Evolutionary conservation across 2,797 vertebrate species (phyloP).

Genomic region (Melanotaenia nigrans): DNA sequence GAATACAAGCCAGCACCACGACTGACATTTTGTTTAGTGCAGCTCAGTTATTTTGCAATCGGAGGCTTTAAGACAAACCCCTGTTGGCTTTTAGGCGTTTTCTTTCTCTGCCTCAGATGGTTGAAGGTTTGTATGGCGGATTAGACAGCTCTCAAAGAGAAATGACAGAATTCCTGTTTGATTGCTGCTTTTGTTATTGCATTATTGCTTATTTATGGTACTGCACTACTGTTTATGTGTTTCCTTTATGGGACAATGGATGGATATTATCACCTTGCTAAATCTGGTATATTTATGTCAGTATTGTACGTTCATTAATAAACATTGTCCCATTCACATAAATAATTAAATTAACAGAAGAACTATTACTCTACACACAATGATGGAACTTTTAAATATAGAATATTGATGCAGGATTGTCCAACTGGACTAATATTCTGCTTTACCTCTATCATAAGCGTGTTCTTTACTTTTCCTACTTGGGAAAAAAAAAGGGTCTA

Average conservation of each 20-base stretch:
- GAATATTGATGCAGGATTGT: neutral
- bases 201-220: too few species aligned
- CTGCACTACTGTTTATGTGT: too few species aligned
- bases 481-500: neutral
- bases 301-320: too few species aligned
- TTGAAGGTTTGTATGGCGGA: neutral
- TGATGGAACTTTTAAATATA: neutral
- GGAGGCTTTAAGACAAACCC: neutral
- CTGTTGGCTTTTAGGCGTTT: slow-evolving; percentile 1
- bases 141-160: neutral
- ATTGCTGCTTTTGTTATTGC: too few species aligned
- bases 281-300: too few species aligned
- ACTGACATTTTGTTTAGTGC: slow-evolving; percentile 34
- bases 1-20: slow-evolving; percentile 25
- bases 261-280: too few species aligned
- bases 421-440: neutral
- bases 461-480: neutral
- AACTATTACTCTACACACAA: neutral
- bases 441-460: neutral
- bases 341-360: neutral
- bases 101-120: slow-evolving; percentile 1
- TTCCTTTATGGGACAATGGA: too few species aligned
- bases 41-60: slow-evolving; percentile 47
- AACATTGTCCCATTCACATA: too few species aligned
- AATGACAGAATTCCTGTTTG: neutral